These are phyloP conservation scores for Lemur catta DNA, from an alignment of 2,797 vertebrate genomes.

Conservation along the genomic window DNA sequence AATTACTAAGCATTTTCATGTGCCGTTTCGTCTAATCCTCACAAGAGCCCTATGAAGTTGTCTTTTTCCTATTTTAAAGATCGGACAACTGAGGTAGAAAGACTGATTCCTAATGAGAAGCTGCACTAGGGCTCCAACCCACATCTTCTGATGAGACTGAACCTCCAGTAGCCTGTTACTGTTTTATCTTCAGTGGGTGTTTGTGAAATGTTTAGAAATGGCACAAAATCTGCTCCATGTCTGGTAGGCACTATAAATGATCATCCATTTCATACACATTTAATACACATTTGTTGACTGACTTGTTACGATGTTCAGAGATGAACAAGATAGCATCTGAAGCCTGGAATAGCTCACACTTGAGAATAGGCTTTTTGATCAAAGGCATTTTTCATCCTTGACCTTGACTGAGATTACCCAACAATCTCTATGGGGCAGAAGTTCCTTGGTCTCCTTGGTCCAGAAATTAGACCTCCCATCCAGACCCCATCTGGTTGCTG, in stretches of 20 bases:
- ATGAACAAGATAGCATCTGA: neutral
- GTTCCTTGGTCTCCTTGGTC: neutral
- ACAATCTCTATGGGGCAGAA: neutral
- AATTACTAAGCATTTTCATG: slow-evolving; percentile 13
- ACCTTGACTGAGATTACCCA: neutral
- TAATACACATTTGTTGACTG: neutral
- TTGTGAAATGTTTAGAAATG: neutral
- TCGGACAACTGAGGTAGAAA: neutral
- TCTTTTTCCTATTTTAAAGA: slow-evolving; percentile 4
- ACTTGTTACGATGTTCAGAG: neutral
- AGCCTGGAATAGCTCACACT: neutral
- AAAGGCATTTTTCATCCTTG: neutral
- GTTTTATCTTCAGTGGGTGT: neutral
- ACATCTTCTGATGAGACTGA: neutral
- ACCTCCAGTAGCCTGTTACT: neutral
- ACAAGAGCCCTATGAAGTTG: neutral
- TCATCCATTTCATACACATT: neutral
- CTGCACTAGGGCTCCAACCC: neutral
- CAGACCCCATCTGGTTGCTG: neutral
- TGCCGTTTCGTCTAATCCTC: neutral
- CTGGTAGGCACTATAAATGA: neutral
- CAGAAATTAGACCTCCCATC: neutral
- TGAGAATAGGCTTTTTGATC: neutral
- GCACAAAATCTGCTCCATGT: neutral
- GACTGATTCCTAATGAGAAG: neutral